Base-by-base conservation (phyloP, 2,888 invertebrate species). In the Eilema caniola region DNA sequence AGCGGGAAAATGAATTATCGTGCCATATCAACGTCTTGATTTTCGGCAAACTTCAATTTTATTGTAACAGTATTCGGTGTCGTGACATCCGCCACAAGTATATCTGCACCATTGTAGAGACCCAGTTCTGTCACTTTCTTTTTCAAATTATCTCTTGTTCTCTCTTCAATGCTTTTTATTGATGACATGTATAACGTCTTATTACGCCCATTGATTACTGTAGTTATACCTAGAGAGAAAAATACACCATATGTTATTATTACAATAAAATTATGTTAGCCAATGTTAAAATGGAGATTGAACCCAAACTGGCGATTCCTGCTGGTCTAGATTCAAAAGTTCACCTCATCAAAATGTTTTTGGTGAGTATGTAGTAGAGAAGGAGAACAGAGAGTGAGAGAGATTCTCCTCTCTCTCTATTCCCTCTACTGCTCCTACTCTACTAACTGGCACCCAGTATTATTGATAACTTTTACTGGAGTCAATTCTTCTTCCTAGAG, bases 181-280 rank as follows among this genome's bases (percentile, higher is more conserved):
- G 97, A 97, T 37, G 98, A 97, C 97, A 99, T 98, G 89, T 99
- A 99, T 16, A 99, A 95, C 0, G 99, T 99, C 91, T 97, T 98
- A 88, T 97, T 98, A 88, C 97, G 98, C 5, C 98, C 98, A 85
- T 97, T 96, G 60, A 98, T 96, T 8, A 96, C 96, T 24, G 98
- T 97, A 0, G 98, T 98, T 37, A 99, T 96, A 57, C 99, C 96
- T 96, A 78, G 24, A 86, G 86, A 33, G 66, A 71, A 69, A 66
- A 12, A 62, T 37, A 24, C 25, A 57, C 24, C 3, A 59, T 16
- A 16, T 0, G 5, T 4, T 41, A 41, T 1, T 41, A 41, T 41
- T 20, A 23, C 5, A 28, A 28, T 4, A 28, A 28, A 28, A 5
- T 28, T 3, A 28, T 28, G 28, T 28, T 28, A 28, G 28, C 5